Conservation (phyloP, 2,888 invertebrate genomes). For the Dicranocentrus wangi region DNA sequence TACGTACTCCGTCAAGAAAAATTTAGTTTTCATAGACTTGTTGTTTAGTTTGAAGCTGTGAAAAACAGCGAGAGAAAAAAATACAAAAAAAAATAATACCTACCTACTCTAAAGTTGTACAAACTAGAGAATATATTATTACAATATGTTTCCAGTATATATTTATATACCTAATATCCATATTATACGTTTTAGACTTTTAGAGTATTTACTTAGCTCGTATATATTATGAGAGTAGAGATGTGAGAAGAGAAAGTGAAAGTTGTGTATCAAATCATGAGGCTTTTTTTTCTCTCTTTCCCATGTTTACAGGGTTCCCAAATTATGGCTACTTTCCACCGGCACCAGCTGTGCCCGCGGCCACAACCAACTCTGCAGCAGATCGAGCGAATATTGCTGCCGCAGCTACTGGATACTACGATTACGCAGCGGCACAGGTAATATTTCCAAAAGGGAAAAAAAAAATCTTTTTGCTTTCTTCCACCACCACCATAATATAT, state of each 20-base stretch:
- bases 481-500: no score
- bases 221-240: neutral
- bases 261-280: conserved; percentile 24
- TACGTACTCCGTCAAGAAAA: no score
- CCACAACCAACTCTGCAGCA: conserved; percentile 74
- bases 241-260: neutral
- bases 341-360: conserved; percentile 78
- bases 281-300: conserved; percentile 43
- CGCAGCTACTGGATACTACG: conserved; percentile 74
- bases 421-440: conserved; percentile 73
- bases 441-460: conserved; percentile 34
- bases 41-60: no score
- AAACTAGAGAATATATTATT: no score
- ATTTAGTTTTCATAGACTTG: no score
- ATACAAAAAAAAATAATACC: no score
- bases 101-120: no score
- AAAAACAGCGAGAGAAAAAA: no score
- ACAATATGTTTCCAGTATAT: no score
- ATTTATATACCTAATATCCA: no score
- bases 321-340: conserved; percentile 76
- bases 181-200: no score
- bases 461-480: neutral
- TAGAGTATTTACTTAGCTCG: neutral
- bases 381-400: conserved; percentile 75
- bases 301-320: conserved; percentile 75